Base-by-base conservation (phyloP, 2,113 vertebrate species). In the Pterocles burchelli region DNA sequence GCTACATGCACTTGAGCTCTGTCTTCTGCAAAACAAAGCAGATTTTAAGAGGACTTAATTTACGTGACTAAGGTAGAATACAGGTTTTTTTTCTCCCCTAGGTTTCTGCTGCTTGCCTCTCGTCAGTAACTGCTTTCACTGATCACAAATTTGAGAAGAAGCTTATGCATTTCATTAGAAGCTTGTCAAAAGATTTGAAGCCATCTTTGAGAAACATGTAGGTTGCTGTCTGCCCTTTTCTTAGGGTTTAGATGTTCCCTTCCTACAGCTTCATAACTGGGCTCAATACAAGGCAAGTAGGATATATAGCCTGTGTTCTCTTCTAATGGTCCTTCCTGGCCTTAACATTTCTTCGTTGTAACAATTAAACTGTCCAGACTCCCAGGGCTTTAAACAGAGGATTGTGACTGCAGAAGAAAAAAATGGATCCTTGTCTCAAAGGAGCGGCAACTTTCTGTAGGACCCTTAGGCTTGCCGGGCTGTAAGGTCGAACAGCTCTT, bases 1-100 rank as follows among this genome's bases (percentile, higher is more conserved):
- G 28, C 34, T 29, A 52, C 0, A 0, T 0, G 14, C 15, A 7
- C 45, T 36, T 13, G 26, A 79, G 57, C 19, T 79, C 66, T 61
- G 25, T 24, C 36, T 54, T 45, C 66, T 82, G 17, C 29, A 26
- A 70, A 82, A 70, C 33, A 43, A 57, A 89, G 66, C n/a, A 38
- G 22, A 19, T 46, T 66, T 85, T 54, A 62, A 52, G 29, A 78
- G 8, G 14, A 24, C 7, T 29, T 78, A 45, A 41, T 55, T 78
- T 51, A 74, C 11, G 34, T 17, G 57, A 65, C 43, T 78, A 7
- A 43, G 33, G 22, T 45, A 70, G 14, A 77, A 85, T 21, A 17
- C 8, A 34, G 24, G 6, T 20, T 34, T 58, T 77, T 71, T 61
- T 0, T 41, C 41, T 41, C 41, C 18, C n/a, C 55, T 20, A 43